Base-by-base conservation (phyloP, 2,113 vertebrate genomes). In the Accipiter cooperii region DNA sequence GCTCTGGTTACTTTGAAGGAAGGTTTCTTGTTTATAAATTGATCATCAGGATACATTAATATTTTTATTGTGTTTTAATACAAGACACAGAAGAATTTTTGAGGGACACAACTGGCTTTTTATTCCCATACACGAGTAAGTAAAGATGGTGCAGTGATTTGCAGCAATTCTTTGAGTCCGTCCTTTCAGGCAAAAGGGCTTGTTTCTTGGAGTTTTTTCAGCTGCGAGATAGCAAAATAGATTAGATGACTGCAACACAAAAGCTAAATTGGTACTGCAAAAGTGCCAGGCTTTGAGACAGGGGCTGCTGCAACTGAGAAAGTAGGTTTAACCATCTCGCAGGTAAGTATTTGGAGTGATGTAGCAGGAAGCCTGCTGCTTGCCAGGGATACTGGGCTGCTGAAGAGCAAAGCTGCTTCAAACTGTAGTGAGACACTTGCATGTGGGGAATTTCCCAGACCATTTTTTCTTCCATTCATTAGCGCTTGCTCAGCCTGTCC, bases 251-350 rank as follows among this genome's bases (percentile, higher is more conserved):
- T 34, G 34, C 16, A 44, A 46, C 34, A 52, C 10, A 65, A 11
- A 65, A 55, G 31, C 38, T 58, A 19, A 78, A 31, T 6, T 66
- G 34, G 24, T 38, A 3, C 42, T 64, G 61, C 0, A 3, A 5
- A 13, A 40, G 25, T 54, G 34, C 17, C 34, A 54, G 64, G 58
- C 38, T 52, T 77, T 58, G 33, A 69, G 64, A 22, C 18, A 16
- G 24, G 49, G 46, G 12, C 31, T 58, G 4, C 16, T 76, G 38
- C 44, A 61, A 31, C 34, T 42, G 58, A 12, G 20, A 18, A 49
- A 33, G 51, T 4, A 10, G 84, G 11, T 44, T 18, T 63, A 22
- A 40, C 20, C 12, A 13, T 9, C 58, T 87, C 0, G 0, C 54
- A 29, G 69, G 63, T 51, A 61, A 52, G 29, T 4, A 3, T 81